Evolutionary conservation across 2,888 invertebrate genomes (phyloP), one percentile per base, ranked within the genome.

Genomic region (Papilio elwesi): DNA sequence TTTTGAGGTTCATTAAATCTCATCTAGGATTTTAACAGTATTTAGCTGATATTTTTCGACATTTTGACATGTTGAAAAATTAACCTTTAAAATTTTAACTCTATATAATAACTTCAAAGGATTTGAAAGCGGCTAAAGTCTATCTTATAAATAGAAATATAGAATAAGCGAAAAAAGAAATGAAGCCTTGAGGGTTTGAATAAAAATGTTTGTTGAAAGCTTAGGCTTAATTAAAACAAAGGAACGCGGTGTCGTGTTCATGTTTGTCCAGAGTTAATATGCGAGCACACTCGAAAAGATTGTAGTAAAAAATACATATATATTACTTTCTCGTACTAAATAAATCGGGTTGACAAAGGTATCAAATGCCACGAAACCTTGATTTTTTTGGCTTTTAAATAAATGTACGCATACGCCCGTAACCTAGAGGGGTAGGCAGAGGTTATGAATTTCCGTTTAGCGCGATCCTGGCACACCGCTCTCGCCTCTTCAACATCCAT

Each of bases 251-350:
- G 53, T 11, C 52, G 76, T 68, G 70, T 75, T 76, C 72, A 78
- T 79, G 80, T 82, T 83, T 82, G 79, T 77, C 76, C 76, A 79
- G 75, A 76, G 78, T 83, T 82, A 79, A 83, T 82, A 82, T 79
- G 79, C 77, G 71, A 79, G 73, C 71, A 66, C 70, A n/a, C 38
- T 59, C n/a, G 13, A 59, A 59, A 59, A 15, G n/a, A 43, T 43
- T 62, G 43, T n/a, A 15, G 43, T 15, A 43, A 43, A 9, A 26
- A 57, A 36, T 36, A 57, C 12, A 16, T 57, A 26, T 26, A 26
- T 26, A 26, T 2, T 26, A 26, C 26, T 52, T 15, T 52, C 15
- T 52, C 52, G 68, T 72, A 70, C 76, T 74, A 68, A 64, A 38
- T 57, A 73, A 70, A 36, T 4, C 12, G 11, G 11, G 26, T 11